phyloP scores from a whole-genome alignment of 2,797 vertebrate species.

The Chloroceryle amazona region DNA sequence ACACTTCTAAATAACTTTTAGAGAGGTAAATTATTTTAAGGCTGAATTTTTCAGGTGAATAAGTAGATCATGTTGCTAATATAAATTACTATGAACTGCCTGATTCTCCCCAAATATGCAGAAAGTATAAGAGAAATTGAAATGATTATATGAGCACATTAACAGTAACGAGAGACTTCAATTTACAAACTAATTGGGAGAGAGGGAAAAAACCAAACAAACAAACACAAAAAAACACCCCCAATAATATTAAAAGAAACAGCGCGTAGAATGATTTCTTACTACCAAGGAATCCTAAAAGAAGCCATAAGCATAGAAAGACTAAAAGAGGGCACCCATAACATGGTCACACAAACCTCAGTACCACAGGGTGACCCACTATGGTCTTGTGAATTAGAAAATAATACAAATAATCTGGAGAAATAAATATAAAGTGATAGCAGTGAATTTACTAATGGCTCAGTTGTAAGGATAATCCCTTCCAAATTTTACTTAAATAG shows the following conservation, averaged over 20 bases:
- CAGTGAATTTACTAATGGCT: background rate
- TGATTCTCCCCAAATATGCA: background rate
- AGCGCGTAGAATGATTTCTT: background rate
- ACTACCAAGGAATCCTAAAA: background rate
- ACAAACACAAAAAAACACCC: background rate
- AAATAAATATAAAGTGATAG: background rate
- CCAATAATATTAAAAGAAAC: background rate
- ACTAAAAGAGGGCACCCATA: background rate
- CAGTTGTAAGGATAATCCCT: background rate
- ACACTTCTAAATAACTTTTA: background rate
- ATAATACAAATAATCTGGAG: background rate
- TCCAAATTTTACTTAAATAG: background rate
- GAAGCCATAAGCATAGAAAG: background rate
- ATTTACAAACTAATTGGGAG: background rate
- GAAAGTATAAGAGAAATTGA: background rate
- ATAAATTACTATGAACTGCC: background rate
- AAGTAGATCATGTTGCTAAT: background rate
- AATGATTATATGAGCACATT: background rate
- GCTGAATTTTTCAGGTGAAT: background rate
- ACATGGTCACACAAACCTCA: background rate
- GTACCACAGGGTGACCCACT: background rate
- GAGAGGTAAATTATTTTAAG: conserved; percentile 10
- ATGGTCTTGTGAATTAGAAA: background rate
- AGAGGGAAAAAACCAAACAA: background rate
- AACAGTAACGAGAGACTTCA: background rate